phyloP scores from a whole-genome alignment of 2,113 vertebrate species.

The Stictonetta naevosa region DNA sequence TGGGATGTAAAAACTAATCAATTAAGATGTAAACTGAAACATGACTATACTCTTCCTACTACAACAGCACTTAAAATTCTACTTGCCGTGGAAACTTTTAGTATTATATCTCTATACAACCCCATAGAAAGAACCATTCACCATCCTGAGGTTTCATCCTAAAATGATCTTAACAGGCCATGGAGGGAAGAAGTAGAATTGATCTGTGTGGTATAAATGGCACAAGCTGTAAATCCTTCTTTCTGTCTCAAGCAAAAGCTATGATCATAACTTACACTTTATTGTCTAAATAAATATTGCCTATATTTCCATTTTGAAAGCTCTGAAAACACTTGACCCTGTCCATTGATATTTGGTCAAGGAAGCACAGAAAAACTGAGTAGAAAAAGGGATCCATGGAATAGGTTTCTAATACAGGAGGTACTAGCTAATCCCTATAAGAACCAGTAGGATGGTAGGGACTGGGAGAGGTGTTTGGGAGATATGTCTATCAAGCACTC shows the following conservation, averaged over 20 bases:
- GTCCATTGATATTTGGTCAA: neutral
- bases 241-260: neutral
- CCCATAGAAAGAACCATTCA: neutral
- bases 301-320: neutral
- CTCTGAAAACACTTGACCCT: neutral
- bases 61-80: neutral
- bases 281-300: neutral
- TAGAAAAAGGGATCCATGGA: neutral
- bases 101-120: neutral
- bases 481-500: neutral
- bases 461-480: neutral
- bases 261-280: neutral
- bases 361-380: neutral
- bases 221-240: neutral
- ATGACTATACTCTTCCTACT: neutral
- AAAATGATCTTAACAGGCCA: neutral
- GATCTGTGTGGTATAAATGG: neutral
- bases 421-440: neutral
- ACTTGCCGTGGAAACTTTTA: neutral
- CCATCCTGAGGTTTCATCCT: neutral
- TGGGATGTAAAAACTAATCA: neutral
- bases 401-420: neutral
- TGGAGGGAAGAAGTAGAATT: neutral
- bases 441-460: neutral
- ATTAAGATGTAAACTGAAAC: neutral